Percentiles rank a stretch among this genome's conserved stretches.
These are phyloP conservation scores for Trematocara variabile DNA, from an alignment of 2,113 vertebrate species.

Conservation along the genomic window DNA sequence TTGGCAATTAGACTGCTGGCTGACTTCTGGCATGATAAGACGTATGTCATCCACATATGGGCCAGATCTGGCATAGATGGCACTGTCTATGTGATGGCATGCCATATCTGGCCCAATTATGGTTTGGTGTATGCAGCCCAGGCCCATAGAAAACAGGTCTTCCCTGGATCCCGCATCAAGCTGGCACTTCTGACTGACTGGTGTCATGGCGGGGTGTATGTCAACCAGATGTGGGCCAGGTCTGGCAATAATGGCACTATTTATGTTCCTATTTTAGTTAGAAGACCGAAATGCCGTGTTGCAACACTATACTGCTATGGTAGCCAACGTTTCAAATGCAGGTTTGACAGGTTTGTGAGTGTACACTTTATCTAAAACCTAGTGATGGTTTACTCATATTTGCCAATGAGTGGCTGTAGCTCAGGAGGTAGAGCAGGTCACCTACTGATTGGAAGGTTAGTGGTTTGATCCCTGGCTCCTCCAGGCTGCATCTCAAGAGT, in stretches of 20 bases:
- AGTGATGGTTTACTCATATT: not conserved
- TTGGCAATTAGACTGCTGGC: not conserved
- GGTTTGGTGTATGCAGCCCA: no score
- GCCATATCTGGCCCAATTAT: no score
- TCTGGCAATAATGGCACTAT: no score
- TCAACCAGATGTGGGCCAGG: no score
- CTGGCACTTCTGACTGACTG: no score
- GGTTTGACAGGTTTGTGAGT: not conserved
- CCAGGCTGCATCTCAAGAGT: not conserved
- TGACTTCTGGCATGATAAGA: not conserved
- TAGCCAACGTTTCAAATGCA: not conserved
- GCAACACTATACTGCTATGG: not conserved
- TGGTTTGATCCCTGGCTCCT: not conserved
- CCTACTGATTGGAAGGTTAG: not conserved
- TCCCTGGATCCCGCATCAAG: no score
- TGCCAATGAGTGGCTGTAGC: not conserved
- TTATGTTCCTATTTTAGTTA: not conserved
- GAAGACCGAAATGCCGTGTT: not conserved
- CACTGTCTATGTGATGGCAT: no score
- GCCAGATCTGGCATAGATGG: not conserved
- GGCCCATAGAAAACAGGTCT: no score
- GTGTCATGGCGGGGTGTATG: no score
- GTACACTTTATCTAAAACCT: not conserved
- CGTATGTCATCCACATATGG: not conserved
- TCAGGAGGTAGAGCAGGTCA: not conserved